Conservation (phyloP, 1,140 invertebrate species). For the Ostrea edulis region DNA sequence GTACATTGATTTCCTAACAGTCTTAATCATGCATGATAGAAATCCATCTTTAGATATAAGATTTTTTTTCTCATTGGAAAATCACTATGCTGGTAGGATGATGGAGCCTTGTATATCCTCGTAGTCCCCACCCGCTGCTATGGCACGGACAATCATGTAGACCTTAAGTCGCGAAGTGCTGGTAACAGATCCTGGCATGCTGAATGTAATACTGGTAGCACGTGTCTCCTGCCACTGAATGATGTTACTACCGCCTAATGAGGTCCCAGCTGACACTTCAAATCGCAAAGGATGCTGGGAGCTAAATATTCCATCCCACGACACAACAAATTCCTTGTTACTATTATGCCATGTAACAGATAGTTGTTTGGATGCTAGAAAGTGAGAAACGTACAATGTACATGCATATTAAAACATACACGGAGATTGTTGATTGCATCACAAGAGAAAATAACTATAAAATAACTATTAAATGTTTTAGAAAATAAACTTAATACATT, state of each 20-base stretch:
- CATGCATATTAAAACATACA: neutral
- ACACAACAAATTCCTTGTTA: slow-evolving; percentile 26
- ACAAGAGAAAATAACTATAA: neutral
- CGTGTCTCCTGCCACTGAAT: slow-evolving; percentile 56
- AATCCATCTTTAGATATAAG: no score
- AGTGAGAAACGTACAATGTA: neutral
- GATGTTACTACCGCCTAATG: slow-evolving; percentile 50
- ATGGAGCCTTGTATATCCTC: slow-evolving; percentile 6
- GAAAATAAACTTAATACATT: neutral
- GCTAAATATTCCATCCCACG: slow-evolving; percentile 49
- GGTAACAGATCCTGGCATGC: neutral
- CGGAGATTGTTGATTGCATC: neutral
- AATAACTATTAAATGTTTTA: neutral
- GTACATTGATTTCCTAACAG: no score
- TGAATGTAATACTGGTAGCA: slow-evolving; percentile 25
- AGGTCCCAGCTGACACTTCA: slow-evolving; percentile 55
- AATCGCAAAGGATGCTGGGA: slow-evolving; percentile 37
- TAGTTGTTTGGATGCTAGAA: neutral
- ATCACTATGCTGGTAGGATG: neutral
- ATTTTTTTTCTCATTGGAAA: no score
- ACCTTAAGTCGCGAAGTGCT: neutral
- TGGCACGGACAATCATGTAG: slow-evolving; percentile 39
- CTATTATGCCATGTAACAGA: neutral
- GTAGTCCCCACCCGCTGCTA: slow-evolving; percentile 13
- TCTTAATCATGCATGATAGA: no score